Evolutionary conservation across 92 coral and sea anemone genomes (phyloP).

Genomic region (Virgularia gustaviana): DNA sequence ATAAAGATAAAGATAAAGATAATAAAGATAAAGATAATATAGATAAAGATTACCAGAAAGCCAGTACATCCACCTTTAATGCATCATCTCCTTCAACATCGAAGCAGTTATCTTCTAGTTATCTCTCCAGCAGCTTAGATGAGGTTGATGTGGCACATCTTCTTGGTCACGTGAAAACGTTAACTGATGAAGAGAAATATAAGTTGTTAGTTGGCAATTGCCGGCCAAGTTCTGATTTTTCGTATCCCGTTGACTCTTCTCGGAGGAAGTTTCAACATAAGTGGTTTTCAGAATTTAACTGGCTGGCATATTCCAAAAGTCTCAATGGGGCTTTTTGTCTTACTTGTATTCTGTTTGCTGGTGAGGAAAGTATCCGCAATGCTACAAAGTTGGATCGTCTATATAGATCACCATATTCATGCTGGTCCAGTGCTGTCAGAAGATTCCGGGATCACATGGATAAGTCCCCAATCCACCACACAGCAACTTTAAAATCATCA

Average conservation of each 20-base stretch:
- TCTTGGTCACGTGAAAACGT: background rate
- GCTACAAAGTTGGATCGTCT: background rate
- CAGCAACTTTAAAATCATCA: background rate
- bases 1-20: no score
- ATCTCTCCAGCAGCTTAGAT: background rate
- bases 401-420: background rate
- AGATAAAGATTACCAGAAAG: background rate
- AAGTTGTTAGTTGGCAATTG: background rate
- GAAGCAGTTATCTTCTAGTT: background rate
- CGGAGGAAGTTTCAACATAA: background rate
- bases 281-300: background rate
- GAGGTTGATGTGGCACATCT: background rate
- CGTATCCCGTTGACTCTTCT: background rate
- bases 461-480: background rate
- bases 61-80: background rate
- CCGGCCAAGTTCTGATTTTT: background rate
- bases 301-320: constrained; percentile 6
- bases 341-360: constrained; percentile 5
- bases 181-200: background rate
- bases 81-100: no score
- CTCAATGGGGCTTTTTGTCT: constrained; percentile 8
- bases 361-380: background rate
- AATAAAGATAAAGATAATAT: no score
- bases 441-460: background rate
- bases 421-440: background rate